These are phyloP conservation scores for Sebastes diaconus DNA, from an alignment of 2,797 vertebrate species.

Conservation along the genomic window DNA sequence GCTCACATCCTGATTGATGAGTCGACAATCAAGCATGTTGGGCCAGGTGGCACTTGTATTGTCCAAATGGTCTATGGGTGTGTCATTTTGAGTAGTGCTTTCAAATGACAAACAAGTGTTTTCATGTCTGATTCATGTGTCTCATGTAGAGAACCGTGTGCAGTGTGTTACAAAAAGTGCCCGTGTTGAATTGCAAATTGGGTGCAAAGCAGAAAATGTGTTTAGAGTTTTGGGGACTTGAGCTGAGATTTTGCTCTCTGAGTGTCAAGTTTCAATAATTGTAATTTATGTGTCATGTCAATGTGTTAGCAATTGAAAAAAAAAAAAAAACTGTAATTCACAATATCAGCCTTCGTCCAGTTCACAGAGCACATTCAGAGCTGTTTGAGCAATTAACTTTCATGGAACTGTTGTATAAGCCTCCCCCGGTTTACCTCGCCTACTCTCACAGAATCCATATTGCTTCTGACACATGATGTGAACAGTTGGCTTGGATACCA, in stretches of 20 bases:
- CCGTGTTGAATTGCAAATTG: too few species aligned
- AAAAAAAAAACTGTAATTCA: not conserved
- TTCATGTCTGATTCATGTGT: not conserved
- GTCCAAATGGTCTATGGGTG: not conserved
- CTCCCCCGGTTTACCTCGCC: too few species aligned
- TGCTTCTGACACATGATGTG: not conserved
- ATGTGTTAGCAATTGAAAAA: not conserved
- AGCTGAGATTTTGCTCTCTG: too few species aligned
- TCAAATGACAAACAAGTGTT: not conserved
- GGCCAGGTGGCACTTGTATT: not conserved
- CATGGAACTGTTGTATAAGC: too few species aligned
- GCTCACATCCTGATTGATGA: too few species aligned
- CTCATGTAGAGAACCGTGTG: not conserved
- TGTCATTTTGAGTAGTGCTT: not conserved
- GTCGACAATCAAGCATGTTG: too few species aligned
- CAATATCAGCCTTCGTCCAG: constrained; percentile 4
- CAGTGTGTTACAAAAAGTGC: too few species aligned
- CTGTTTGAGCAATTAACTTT: not conserved
- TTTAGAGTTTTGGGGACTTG: too few species aligned
- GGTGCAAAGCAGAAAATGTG: not conserved
- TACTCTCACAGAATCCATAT: too few species aligned
- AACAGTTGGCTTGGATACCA: not conserved
- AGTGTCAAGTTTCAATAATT: not conserved
- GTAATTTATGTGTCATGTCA: not conserved
- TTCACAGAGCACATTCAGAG: not conserved